Evolutionary conservation across 2,113 vertebrate genomes (phyloP), one percentile per base, ranked within the genome.

Genomic region (Chamaea fasciata): DNA sequence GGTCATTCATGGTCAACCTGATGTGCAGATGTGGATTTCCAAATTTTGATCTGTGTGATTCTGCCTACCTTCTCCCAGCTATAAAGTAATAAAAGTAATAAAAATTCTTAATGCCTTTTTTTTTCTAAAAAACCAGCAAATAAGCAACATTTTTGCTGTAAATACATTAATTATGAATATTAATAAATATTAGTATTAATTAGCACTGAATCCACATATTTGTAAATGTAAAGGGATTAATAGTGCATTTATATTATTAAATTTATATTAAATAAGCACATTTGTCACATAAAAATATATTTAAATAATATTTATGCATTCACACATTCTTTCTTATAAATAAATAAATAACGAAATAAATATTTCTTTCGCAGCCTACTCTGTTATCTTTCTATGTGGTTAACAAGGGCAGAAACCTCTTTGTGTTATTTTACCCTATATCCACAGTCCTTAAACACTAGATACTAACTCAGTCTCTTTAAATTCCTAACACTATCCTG

Each of bases 111-210:
- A 57, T 37, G 37, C 5, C 21, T 4, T 23, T 37, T 28, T 4
- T 49, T 2, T 11, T 3, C 6, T 12, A 41, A 76, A 57, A 13
- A 1, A 0, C 0, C 9, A 62, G 3, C 7, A 73, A 74, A 69
- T 37, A 60, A 60, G 5, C 18, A 60, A 22, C 1, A 39, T 28
- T 65, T 11, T n/a, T 77, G 1, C 44, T n/a, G 3, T n/a, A 80
- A 57, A 50, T 50, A 15, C 2, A 39, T 56, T 44, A 41, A 65
- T 18, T 56, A 30, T 31, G 0, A 55, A 21, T 69, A n/a, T 62
- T 47, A 52, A 56, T n/a, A 56, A 62, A 24, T 4, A 3, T 27
- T 27, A 52, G 9, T 39, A n/a, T 11, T 13, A 41, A 30, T 65
- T 67, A 44, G 44, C 19, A 33, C 13, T 30, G 46, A 59, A 67